Conservation (phyloP, 2,113 vertebrate species). For the Redunca redunca region DNA sequence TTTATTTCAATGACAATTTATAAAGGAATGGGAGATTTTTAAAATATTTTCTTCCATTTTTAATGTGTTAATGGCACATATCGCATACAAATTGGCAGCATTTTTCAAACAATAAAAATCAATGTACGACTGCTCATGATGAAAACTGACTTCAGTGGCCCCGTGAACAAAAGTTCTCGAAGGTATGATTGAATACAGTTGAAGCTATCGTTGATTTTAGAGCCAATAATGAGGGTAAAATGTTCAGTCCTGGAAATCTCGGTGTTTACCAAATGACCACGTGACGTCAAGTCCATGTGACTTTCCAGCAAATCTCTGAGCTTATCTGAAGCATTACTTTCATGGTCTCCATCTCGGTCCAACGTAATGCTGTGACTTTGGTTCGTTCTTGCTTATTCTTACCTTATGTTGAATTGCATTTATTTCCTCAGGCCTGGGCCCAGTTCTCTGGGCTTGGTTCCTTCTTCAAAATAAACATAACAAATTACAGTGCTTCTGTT, state of each 20-base stretch:
- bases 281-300: constrained; percentile 57
- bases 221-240: constrained; percentile 81
- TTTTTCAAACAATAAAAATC: background rate
- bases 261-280: constrained; percentile 48
- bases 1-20: background rate
- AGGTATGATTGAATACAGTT: constrained; percentile 81
- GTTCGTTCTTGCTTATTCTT: constrained; percentile 79
- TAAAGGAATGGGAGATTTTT: background rate
- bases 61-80: background rate
- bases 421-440: constrained; percentile 79
- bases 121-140: background rate
- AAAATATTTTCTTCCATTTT: background rate
- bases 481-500: constrained; percentile 87
- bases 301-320: constrained; percentile 65
- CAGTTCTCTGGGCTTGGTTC: constrained; percentile 69
- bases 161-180: constrained; percentile 9
- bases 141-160: background rate
- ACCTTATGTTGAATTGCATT: constrained; percentile 81
- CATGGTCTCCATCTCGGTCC: constrained; percentile 70
- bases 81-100: background rate
- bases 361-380: constrained; percentile 79
- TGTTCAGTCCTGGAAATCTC: constrained; percentile 61
- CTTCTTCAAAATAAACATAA: constrained; percentile 74
- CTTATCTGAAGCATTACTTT: constrained; percentile 75
- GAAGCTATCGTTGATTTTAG: constrained; percentile 64